phyloP scores from a whole-genome alignment of 2,888 invertebrate species.

The Idaea biselata region DNA sequence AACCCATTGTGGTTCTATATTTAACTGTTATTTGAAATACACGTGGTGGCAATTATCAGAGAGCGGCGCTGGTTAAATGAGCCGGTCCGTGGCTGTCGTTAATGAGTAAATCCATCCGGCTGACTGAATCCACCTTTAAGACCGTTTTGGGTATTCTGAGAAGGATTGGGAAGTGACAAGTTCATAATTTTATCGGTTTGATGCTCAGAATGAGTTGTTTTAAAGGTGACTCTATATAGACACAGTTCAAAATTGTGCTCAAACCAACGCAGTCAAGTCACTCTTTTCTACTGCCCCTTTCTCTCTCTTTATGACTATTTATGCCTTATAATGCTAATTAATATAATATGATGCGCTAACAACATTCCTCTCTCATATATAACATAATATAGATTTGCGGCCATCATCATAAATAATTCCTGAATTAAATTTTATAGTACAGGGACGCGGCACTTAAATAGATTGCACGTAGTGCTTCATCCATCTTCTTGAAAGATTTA shows the following conservation, averaged over 20 bases:
- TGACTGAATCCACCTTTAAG: constrained; percentile 48
- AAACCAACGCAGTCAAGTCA: too few relatives aligned
- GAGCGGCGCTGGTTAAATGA: constrained; percentile 76
- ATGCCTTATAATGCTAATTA: background rate
- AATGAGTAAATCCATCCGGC: constrained; percentile 76
- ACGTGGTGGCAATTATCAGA: constrained; percentile 80
- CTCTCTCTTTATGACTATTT: background rate
- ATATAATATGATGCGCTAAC: background rate
- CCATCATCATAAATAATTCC: constrained; percentile 53
- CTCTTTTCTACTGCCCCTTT: too few relatives aligned
- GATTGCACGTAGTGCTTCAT: constrained; percentile 39
- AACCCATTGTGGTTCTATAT: constrained; percentile 78
- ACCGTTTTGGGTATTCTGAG: constrained; percentile 58
- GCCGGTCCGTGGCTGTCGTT: constrained; percentile 74
- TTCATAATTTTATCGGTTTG: background rate
- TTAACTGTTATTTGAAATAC: constrained; percentile 75
- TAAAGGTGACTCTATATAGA: background rate
- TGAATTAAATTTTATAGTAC: constrained; percentile 35
- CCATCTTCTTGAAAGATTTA: constrained; percentile 27
- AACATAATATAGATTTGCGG: constrained; percentile 33
- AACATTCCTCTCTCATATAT: background rate
- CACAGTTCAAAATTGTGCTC: too few relatives aligned
- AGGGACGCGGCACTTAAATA: constrained; percentile 27
- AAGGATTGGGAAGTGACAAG: constrained; percentile 30
- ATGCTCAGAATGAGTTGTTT: background rate